Evolutionary conservation across 2,888 invertebrate species (phyloP), one percentile per base, ranked within the genome.

Genomic region (Catocala fraxini): DNA sequence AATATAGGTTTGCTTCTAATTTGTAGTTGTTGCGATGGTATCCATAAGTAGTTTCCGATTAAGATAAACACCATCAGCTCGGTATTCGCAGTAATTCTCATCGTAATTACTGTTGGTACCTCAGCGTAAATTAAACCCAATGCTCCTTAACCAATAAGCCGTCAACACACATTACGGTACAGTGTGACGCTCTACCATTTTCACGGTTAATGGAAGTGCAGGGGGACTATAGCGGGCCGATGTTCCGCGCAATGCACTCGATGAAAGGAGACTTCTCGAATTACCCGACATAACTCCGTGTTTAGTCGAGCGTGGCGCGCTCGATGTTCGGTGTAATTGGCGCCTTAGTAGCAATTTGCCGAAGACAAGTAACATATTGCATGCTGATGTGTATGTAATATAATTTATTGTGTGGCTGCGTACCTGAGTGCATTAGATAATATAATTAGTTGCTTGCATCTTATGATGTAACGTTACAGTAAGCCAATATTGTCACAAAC

Each of bases 281-380:
- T 85, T 84, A 83, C 80, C 71, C 78, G 77, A 78, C 81, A 81
- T 82, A 82, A 82, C 81, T 83, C 75, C 67, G 75, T 82, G 85
- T 77, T 84, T 81, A 85, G 79, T 82, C 77, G 64, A 76, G 82
- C 85, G 82, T 79, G 70, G 67, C 67, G 53, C 57, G 70, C 60
- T 66, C 77, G 60, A 62, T 65, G 70, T 80, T 64, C 85, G 83
- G 85, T 87, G 86, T 89, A 88, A 89, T 89, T 88, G 88, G 81
- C 74, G 79, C 81, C 83, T 80, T 75, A 84, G 80, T 83, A 83
- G 77, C 83, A 87, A 87, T 88, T 84, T 86, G 71, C 73, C 48
- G 71, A 67, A 76, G 65, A 80, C 70, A 70, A 70, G 73, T 63
- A 71, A 71, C 71, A 71, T 78, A 79, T 73, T 70, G 73, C 65